Percentiles rank a stretch among this genome's conserved stretches.
Evolutionary conservation across 2,113 vertebrate species (phyloP).

Genomic region (Albula glossodonta): DNA sequence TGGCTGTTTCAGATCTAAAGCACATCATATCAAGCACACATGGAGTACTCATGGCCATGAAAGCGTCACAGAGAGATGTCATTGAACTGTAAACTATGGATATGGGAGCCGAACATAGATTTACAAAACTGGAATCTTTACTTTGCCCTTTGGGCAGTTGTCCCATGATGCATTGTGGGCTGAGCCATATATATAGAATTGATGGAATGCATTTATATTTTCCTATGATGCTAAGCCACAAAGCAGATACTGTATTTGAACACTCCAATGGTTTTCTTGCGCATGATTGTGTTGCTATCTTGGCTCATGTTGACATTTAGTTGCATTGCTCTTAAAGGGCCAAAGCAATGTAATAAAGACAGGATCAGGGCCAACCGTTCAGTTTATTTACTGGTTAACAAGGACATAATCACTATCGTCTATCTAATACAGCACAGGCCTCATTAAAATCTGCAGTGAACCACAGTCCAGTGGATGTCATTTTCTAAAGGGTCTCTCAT

Average conservation of each 20-base stretch:
- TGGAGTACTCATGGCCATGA: slow-evolving; percentile 41
- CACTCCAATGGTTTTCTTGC: too few relatives aligned
- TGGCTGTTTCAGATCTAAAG: slow-evolving; percentile 58
- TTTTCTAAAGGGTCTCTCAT: background rate
- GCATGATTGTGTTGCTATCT: too few relatives aligned
- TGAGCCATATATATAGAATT: slow-evolving; percentile 52
- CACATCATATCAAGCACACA: slow-evolving; percentile 49
- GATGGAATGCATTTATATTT: slow-evolving; percentile 57
- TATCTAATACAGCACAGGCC: background rate
- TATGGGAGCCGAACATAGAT: slow-evolving; percentile 56
- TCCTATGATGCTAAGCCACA: slow-evolving; percentile 30
- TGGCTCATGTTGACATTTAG: too few relatives aligned
- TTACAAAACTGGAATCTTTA: slow-evolving; percentile 52
- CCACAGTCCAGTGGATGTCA: background rate
- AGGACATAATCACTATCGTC: background rate
- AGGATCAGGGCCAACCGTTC: too few relatives aligned
- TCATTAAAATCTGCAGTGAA: background rate
- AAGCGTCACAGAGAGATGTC: slow-evolving; percentile 53
- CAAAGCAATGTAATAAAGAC: too few relatives aligned
- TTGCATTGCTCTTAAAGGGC: too few relatives aligned
- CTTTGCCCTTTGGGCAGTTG: slow-evolving; percentile 54
- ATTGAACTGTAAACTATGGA: slow-evolving; percentile 54
- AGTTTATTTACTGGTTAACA: too few relatives aligned
- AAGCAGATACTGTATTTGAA: background rate
- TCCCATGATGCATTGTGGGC: slow-evolving; percentile 53